Evolutionary conservation across 2,888 invertebrate species (phyloP).

Genomic region (Lymantria dispar): DNA sequence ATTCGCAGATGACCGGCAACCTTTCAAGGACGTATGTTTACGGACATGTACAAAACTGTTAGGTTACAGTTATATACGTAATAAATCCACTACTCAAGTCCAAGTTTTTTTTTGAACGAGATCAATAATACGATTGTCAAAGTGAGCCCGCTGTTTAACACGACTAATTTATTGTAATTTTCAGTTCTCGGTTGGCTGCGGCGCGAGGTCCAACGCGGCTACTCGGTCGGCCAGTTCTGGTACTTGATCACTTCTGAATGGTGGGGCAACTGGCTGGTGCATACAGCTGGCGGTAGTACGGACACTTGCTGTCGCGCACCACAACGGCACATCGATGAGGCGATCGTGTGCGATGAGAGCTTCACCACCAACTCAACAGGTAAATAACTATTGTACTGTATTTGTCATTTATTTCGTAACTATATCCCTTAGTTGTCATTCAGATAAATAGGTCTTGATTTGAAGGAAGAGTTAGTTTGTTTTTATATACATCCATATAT

Average conservation of each 20-base stretch:
- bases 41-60: no score
- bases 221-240: constrained; percentile 93
- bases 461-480: no score
- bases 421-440: background rate
- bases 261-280: constrained; percentile 92
- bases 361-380: constrained; percentile 84
- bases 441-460: background rate
- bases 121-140: no score
- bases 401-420: background rate
- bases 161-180: background rate
- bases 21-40: no score
- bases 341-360: constrained; percentile 86
- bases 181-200: constrained; percentile 90
- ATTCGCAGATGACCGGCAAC: no score
- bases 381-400: constrained; percentile 13
- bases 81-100: no score
- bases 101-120: no score
- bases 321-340: constrained; percentile 79
- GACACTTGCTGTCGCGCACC: constrained; percentile 51
- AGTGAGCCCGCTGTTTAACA: no score
- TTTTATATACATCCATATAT: no score
- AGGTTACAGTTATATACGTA: no score
- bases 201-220: constrained; percentile 88
- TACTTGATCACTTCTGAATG: constrained; percentile 92
- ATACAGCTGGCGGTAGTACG: constrained; percentile 79